phyloP scores from a whole-genome alignment of 2,888 invertebrate species.

The Dicranocentrus wangi region DNA sequence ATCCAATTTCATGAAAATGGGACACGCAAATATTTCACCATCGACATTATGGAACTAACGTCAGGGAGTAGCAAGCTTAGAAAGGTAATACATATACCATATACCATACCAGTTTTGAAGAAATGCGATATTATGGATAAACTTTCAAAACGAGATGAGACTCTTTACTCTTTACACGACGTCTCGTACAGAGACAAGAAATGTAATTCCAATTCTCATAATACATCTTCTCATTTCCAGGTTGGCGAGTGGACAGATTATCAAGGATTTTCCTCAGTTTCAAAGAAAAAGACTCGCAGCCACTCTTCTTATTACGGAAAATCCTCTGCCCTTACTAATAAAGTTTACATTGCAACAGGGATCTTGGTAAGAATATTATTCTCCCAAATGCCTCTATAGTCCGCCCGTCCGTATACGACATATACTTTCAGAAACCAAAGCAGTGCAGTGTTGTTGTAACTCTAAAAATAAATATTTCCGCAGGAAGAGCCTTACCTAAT shows the following conservation, averaged over 20 bases:
- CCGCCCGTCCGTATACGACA: too few relatives aligned
- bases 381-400: too few relatives aligned
- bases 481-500: constrained; percentile 92
- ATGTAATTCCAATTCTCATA: too few relatives aligned
- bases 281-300: constrained; percentile 39
- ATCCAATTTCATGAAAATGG: constrained; percentile 93
- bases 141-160: too few relatives aligned
- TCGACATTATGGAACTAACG: constrained; percentile 94
- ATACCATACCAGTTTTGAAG: too few relatives aligned
- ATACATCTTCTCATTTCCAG: too few relatives aligned
- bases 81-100: constrained; percentile 26
- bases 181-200: too few relatives aligned
- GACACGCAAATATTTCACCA: constrained; percentile 88
- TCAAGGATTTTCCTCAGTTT: constrained; percentile 49
- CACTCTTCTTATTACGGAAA: constrained; percentile 1
- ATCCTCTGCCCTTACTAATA: constrained; percentile 15
- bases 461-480: not conserved
- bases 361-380: constrained; percentile 53
- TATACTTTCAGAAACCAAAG: too few relatives aligned
- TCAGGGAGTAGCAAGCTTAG: constrained; percentile 94
- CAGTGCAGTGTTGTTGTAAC: too few relatives aligned
- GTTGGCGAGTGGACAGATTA: constrained; percentile 66
- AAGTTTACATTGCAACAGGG: constrained; percentile 53
- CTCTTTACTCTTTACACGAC: too few relatives aligned
- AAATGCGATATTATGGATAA: not conserved